Evolutionary conservation across 2,888 invertebrate genomes (phyloP).

Genomic region (Catocala sponsa): DNA sequence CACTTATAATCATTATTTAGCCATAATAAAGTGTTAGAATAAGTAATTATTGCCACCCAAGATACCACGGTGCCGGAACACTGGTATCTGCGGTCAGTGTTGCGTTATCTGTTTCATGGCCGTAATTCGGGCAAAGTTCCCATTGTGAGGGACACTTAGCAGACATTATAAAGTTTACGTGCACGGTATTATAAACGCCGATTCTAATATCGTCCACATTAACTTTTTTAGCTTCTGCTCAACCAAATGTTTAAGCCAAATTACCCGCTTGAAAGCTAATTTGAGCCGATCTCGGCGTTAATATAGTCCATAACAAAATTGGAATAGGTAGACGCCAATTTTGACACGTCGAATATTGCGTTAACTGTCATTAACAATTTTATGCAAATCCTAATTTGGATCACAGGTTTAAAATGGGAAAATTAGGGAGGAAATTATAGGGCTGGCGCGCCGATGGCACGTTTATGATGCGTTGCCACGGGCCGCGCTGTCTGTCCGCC

Average conservation of each 20-base stretch:
- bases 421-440: slow-evolving; percentile 83
- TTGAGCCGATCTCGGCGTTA: slow-evolving; percentile 66
- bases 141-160: slow-evolving; percentile 43
- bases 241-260: slow-evolving; percentile 62
- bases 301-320: slow-evolving; percentile 66
- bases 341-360: slow-evolving; percentile 78
- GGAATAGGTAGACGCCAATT: slow-evolving; percentile 72
- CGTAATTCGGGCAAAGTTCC: slow-evolving; percentile 33
- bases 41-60: slow-evolving; percentile 82
- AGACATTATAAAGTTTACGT: slow-evolving; percentile 50
- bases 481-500: slow-evolving; percentile 57
- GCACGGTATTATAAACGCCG: slow-evolving; percentile 51
- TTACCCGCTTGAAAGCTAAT: slow-evolving; percentile 63
- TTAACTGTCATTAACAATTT: slow-evolving; percentile 83
- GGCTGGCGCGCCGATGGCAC: slow-evolving; percentile 74
- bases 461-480: slow-evolving; percentile 69
- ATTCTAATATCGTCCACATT: slow-evolving; percentile 58
- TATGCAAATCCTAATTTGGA: slow-evolving; percentile 84
- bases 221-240: slow-evolving; percentile 66
- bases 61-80: slow-evolving; percentile 37
- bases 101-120: slow-evolving; percentile 29
- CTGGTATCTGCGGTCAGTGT: slow-evolving; percentile 43
- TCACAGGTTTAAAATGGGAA: slow-evolving; percentile 78
- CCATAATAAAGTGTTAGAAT: slow-evolving; percentile 84
- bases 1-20: slow-evolving; percentile 83